These are phyloP conservation scores for Malurus elegans DNA, from an alignment of 2,113 vertebrate species.

Conservation along the genomic window DNA sequence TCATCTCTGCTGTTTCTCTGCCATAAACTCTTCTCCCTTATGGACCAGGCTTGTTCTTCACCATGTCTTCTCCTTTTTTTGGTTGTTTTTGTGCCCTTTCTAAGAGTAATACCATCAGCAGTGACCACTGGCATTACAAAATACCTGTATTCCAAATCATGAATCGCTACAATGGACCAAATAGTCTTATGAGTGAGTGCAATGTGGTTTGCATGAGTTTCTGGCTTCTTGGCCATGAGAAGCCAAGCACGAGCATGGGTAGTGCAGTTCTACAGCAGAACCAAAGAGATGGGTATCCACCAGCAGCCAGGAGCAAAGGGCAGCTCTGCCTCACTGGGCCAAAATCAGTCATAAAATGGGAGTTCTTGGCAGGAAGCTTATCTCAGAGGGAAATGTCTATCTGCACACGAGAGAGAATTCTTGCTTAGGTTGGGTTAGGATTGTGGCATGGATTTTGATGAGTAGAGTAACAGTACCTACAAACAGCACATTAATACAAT, in stretches of 20 bases:
- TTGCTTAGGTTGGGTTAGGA: background rate
- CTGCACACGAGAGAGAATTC: background rate
- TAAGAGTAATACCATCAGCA: background rate
- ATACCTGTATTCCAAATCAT: background rate
- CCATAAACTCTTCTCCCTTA: background rate
- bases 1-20: background rate
- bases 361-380: background rate
- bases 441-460: background rate
- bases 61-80: background rate
- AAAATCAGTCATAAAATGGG: background rate
- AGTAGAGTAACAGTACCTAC: background rate
- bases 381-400: background rate
- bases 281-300: background rate
- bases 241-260: background rate
- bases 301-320: background rate
- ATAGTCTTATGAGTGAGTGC: rapidly evolving
- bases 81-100: background rate
- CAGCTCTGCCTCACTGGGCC: background rate
- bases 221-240: background rate
- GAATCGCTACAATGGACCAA: background rate
- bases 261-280: background rate
- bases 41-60: background rate
- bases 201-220: background rate
- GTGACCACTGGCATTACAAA: background rate
- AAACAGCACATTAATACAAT: background rate